Evolutionary conservation across 2,888 invertebrate genomes (phyloP), one percentile per base, ranked within the genome.

Genomic region (Macrophya alboannulata): DNA sequence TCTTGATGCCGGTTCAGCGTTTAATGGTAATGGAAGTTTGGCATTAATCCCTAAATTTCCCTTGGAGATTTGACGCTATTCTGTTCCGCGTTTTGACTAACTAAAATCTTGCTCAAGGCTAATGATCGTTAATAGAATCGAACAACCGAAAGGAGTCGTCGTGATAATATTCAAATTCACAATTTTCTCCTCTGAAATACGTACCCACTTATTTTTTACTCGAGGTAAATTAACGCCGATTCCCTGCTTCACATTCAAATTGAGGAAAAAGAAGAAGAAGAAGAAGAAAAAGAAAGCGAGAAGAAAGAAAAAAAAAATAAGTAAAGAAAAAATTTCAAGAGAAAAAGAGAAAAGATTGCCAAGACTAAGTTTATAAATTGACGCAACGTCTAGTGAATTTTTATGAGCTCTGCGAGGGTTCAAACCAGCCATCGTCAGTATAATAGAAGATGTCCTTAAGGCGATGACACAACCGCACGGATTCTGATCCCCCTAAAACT

Each of bases 351-450:
- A 74, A 21, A 45, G n/a, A 10, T 81, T 62, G 9, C 65, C 81
- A n/a, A 62, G 81, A 43, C 83, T 68, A 51, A 85, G 65, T 81
- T 79, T 68, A 85, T 85, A 85, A 85, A 85, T 85, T 55, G 79
- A 81, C 71, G 68, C n/a, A 40, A 31, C 55, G 55, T 85, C 71
- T 85, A 55, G 77, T 82, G 85, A 85, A 85, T 85, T 85, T 77
- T 65, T 71, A 82, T 51, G 71, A 85, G 85, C 77, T 72, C 17
- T 12, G 51, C 25, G 43, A 65, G 48, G 48, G 68, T 48, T 68
- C 51, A 15, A 51, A 51, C 83, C 68, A 21, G 17, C 48, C n/a
- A 62, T 15, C 62, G 37, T 8, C 51, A 55, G 77, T 55, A 37
- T 37, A 21, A 31, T 21, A 21, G 37, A 81, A 81, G 43, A 62